Conservation (phyloP, 2,797 vertebrate species). For the Acrossocheilus wenchowensis region DNA sequence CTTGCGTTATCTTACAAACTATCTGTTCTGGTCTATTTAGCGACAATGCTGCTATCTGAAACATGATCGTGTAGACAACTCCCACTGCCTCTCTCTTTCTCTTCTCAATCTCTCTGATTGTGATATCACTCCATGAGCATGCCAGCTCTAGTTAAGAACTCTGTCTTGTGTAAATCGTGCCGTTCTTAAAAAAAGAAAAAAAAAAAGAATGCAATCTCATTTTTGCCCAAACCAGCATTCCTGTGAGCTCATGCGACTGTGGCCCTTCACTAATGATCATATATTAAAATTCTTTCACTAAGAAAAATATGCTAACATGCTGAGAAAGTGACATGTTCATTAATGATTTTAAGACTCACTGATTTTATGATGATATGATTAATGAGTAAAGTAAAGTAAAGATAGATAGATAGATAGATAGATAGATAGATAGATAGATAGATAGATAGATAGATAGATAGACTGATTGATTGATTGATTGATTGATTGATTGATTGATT, state of each 20-base stretch:
- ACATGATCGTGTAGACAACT: conserved; percentile 51
- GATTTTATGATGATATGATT: too few relatives aligned
- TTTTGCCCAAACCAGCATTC: conserved; percentile 35
- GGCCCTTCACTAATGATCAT: background rate
- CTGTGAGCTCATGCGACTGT: background rate
- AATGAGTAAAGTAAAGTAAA: too few relatives aligned
- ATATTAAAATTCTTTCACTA: background rate
- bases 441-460: too few relatives aligned
- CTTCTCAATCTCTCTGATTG: conserved; percentile 21
- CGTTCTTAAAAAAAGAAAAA: background rate
- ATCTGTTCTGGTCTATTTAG: conserved; percentile 57
- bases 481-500: too few relatives aligned
- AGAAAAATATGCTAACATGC: background rate
- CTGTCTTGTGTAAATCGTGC: conserved; percentile 51
- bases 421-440: background rate
- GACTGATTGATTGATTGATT: background rate
- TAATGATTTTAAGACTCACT: background rate
- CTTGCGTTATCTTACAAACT: conserved; percentile 49
- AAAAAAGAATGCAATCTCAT: conserved; percentile 15
- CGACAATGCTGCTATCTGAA: conserved; percentile 52
- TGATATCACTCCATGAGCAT: conserved; percentile 38
- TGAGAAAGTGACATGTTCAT: background rate
- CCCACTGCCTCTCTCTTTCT: conserved; percentile 40
- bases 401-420: background rate
- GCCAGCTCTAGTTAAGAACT: conserved; percentile 54